Evolutionary conservation across 2,888 invertebrate species (phyloP).

Genomic region (Eristalis tenax): DNA sequence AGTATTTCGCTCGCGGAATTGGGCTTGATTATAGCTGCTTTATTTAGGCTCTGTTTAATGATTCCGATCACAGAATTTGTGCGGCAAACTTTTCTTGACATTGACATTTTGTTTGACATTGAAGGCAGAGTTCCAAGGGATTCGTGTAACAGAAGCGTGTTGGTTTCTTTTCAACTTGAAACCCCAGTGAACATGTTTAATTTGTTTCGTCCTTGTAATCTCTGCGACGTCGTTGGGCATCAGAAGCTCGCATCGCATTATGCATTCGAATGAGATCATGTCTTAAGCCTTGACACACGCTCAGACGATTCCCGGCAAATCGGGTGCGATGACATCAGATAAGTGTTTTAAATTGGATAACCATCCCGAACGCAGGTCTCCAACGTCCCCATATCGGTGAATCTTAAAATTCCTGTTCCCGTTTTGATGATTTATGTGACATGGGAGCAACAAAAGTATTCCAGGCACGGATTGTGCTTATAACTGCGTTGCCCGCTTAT

Average conservation of each 20-base stretch:
- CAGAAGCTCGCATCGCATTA: not conserved
- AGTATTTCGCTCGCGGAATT: no score
- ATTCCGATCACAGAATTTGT: not conserved
- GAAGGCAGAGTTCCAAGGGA: not conserved
- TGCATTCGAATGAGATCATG: conserved; percentile 6
- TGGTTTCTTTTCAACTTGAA: not conserved
- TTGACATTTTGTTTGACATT: not conserved
- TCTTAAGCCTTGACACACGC: not conserved
- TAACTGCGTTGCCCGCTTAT: not conserved
- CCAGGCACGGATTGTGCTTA: conserved; percentile 42
- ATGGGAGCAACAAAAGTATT: conserved; percentile 39
- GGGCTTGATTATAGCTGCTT: no score
- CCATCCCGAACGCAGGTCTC: not conserved
- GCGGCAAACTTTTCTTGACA: not conserved
- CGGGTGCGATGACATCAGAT: conserved; percentile 44
- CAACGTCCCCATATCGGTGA: not conserved
- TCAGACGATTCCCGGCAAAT: not conserved
- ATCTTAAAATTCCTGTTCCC: conserved; percentile 36
- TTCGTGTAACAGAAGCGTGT: not conserved
- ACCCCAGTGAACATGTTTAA: not conserved
- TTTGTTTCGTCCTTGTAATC: not conserved
- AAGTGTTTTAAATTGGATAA: conserved; percentile 19
- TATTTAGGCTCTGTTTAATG: not conserved
- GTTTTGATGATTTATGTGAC: conserved; percentile 53
- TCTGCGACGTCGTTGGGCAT: not conserved